Base-by-base conservation (phyloP, 2,888 invertebrate genomes). In the Ormyrus pomaceus region DNA sequence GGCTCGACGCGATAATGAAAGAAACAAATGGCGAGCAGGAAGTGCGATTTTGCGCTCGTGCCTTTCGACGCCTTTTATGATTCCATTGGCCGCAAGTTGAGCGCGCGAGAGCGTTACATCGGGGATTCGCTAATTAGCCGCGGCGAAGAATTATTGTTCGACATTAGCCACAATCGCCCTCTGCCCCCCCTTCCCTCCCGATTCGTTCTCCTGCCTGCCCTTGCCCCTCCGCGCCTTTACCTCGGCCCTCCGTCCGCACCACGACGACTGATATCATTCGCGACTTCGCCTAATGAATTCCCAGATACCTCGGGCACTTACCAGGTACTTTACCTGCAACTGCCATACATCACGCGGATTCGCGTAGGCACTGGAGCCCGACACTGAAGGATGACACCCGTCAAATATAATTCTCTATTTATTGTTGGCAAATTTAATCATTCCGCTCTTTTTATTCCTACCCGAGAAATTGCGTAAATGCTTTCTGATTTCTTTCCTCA, bases 61-160 rank as follows among this genome's bases (percentile, higher is more conserved):
- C 74, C 73, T 79, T 79, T 79, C 74, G 81, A 74, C 79, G 75
- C 46, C 79, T 82, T 82, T 82, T 81, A 78, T 64, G 74, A 81
- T 81, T 81, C 71, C 77, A 75, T 74, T 70, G 59, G 68, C 77
- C 80, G 80, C 77, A 73, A 68, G 72, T 69, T 13, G 68, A 34
- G 34, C 59, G 56, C 65, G 55, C 66, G 72, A 64, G 77, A 61
- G 81, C 64, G 53, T 66, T 75, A 77, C 70, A 80, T 78, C 71
- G 73, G 73, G 50, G 74, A 73, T 79, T 79, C 82, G 79, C 83
- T 84, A 83, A 84, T 84, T 84, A 83, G 82, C 83, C 82, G 80
- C 80, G 81, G 81, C 82, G 82, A 83, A 84, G 84, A 84, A 84
- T 84, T 83, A 84, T 83, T 75, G 82, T 82, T 82, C 79, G 82